Conservation (phyloP, 2,113 vertebrate species). For the Brachypteracias leptosomus region DNA sequence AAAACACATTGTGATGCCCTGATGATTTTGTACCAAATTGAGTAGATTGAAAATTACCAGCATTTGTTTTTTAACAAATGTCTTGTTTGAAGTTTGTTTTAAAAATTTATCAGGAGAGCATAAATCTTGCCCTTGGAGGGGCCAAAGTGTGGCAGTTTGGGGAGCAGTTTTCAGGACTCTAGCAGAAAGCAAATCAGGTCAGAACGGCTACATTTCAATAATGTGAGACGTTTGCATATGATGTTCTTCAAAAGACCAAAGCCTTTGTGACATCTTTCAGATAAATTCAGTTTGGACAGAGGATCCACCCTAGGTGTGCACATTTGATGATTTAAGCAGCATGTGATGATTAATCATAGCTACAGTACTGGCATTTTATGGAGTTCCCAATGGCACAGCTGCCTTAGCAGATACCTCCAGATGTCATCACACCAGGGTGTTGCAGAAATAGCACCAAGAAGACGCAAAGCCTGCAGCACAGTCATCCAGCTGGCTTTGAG, state of each 20-base stretch:
- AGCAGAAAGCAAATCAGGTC: background rate
- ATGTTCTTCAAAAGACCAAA: background rate
- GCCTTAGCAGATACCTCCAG: conserved; percentile 4
- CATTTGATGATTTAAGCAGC: background rate
- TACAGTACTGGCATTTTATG: background rate
- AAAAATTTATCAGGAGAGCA: background rate
- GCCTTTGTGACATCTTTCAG: background rate
- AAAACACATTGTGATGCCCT: background rate
- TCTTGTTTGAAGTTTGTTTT: background rate
- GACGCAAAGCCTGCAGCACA: background rate
- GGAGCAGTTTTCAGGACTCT: background rate
- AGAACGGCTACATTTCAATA: background rate
- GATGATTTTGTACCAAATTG: background rate
- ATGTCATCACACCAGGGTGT: background rate
- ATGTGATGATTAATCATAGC: conserved; percentile 9
- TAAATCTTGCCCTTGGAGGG: background rate
- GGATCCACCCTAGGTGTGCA: background rate
- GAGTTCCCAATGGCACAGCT: conserved; percentile 9
- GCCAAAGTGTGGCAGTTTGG: background rate
- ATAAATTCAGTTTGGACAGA: background rate
- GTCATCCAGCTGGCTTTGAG: background rate
- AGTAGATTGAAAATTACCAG: background rate
- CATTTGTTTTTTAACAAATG: background rate
- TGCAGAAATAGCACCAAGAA: background rate
- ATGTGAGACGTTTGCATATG: accelerated